Evolutionary conservation across 1,140 invertebrate species (phyloP).

Genomic region (Arion vulgaris): DNA sequence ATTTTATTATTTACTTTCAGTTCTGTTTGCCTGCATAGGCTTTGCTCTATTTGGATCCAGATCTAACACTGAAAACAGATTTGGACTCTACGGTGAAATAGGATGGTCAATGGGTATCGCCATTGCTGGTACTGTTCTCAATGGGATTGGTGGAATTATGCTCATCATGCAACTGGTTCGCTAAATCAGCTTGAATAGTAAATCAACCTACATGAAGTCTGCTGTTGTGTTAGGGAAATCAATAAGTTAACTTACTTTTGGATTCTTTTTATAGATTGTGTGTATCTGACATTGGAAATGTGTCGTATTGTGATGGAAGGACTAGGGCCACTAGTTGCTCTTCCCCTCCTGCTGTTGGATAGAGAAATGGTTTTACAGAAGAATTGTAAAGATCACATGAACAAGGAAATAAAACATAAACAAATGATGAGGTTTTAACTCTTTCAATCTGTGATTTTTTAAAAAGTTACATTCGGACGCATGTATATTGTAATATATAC

Average conservation of each 20-base stretch:
- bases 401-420: too few relatives aligned
- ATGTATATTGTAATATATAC: too few relatives aligned
- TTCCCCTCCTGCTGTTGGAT: too few relatives aligned
- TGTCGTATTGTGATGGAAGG: neutral
- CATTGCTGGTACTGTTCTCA: conserved; percentile 52
- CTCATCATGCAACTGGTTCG: conserved; percentile 43
- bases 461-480: too few relatives aligned
- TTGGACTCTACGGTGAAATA: conserved; percentile 40
- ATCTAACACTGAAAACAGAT: conserved; percentile 48
- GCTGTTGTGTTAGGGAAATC: neutral
- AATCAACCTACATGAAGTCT: neutral
- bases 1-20: conserved; percentile 39
- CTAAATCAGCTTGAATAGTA: neutral
- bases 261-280: neutral
- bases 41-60: conserved; percentile 57
- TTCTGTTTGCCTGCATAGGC: conserved; percentile 38
- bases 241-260: neutral
- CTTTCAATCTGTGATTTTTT: too few relatives aligned
- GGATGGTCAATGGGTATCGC: conserved; percentile 65
- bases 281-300: neutral
- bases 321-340: too few relatives aligned
- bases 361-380: too few relatives aligned
- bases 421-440: too few relatives aligned
- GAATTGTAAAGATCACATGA: too few relatives aligned
- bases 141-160: conserved; percentile 56